A percentile compares a stretch with the other conserved stretches of the same genome.
Evolutionary conservation across 2,888 invertebrate species (phyloP).

Genomic region (Erebia aethiops): DNA sequence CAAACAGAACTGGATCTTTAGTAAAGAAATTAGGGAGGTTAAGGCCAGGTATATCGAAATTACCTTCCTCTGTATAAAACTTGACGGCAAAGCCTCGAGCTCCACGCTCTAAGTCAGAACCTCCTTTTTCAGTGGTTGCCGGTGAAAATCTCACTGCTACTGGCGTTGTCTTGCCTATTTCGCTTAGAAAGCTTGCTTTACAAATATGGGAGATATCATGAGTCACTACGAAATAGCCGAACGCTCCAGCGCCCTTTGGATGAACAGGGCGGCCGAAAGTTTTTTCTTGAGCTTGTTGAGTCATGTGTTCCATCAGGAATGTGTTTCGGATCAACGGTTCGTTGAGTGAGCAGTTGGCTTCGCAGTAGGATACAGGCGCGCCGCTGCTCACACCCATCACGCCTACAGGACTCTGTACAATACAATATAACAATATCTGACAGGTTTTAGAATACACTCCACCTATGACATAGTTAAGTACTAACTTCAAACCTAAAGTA

Average conservation of each 20-base stretch:
- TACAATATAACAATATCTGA: neutral
- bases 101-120: neutral
- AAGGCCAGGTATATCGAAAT: neutral
- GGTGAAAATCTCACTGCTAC: neutral
- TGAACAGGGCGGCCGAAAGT: neutral
- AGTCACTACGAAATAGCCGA: conserved; percentile 9
- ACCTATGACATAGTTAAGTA: no score
- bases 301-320: neutral
- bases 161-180: conserved; percentile 2
- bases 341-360: neutral
- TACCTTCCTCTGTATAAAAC: conserved; percentile 18
- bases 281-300: neutral
- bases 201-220: conserved; percentile 4
- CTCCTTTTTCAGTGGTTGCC: neutral
- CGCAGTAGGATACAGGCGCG: neutral
- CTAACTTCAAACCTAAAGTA: no score
- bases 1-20: neutral
- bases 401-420: neutral
- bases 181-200: neutral
- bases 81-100: conserved; percentile 1
- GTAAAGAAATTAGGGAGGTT: neutral
- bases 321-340: neutral
- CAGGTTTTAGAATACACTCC: no score
- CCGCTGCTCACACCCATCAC: neutral
- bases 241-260: conserved; percentile 8